These are phyloP conservation scores for Amphiprion percula DNA, from an alignment of 2,113 vertebrate genomes.

Conservation along the genomic window DNA sequence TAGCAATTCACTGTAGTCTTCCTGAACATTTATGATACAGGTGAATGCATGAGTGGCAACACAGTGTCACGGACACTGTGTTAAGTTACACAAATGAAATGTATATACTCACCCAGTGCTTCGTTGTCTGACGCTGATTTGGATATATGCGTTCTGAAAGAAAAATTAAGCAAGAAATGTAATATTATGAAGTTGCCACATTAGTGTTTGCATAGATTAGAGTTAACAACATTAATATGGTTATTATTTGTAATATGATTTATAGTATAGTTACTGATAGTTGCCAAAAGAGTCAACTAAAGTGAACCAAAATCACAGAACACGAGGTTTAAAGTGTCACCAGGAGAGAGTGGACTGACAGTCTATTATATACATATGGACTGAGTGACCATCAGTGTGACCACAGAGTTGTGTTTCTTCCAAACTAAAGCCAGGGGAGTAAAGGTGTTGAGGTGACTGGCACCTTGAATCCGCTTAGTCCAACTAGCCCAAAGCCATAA, in stretches of 20 bases:
- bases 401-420: conserved; percentile 18
- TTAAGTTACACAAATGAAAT: not conserved
- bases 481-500: conserved; percentile 63
- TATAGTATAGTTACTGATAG: too few relatives aligned
- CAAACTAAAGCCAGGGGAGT: conserved; percentile 15
- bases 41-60: too few relatives aligned
- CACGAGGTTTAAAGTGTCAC: not conserved
- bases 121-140: conserved; percentile 90
- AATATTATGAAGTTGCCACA: not conserved
- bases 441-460: conserved; percentile 45
- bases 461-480: conserved; percentile 71
- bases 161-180: conserved; percentile 37
- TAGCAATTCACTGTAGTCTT: not conserved
- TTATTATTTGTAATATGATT: too few relatives aligned
- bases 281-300: too few relatives aligned
- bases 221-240: not conserved
- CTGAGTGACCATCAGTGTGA: not conserved
- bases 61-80: too few relatives aligned
- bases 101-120: conserved; percentile 87
- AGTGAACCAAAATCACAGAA: not conserved
- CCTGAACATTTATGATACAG: too few relatives aligned
- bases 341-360: not conserved
- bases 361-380: not conserved
- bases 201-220: not conserved
- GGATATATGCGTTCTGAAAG: conserved; percentile 83